Conservation (phyloP, 2,113 vertebrate species). For the Mastomys coucha region DNA sequence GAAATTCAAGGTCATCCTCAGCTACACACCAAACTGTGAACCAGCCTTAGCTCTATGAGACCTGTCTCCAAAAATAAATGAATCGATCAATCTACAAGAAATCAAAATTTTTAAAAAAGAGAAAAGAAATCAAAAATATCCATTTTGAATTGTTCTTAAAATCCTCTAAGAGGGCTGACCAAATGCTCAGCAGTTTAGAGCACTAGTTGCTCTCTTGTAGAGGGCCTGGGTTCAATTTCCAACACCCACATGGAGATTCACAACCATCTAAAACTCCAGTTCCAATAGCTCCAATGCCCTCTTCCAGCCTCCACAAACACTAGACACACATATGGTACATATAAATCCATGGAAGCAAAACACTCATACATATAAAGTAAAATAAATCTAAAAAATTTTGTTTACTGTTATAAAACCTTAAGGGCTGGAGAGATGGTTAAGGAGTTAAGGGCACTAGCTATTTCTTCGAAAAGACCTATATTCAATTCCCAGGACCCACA, state of each 20-base stretch:
- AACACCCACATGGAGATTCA: background rate
- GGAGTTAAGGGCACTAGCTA: background rate
- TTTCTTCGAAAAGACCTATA: background rate
- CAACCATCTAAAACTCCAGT: background rate
- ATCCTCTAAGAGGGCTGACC: background rate
- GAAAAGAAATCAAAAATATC: conserved; percentile 47
- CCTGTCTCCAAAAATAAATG: background rate
- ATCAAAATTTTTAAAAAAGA: conserved; percentile 11
- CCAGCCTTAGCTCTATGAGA: background rate
- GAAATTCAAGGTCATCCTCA: background rate
- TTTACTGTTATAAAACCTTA: background rate
- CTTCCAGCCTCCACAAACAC: background rate
- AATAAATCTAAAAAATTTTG: background rate
- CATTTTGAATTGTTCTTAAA: conserved; percentile 33
- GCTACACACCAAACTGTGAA: background rate
- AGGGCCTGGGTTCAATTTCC: background rate
- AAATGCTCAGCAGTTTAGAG: background rate
- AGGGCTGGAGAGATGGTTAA: background rate
- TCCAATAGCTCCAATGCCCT: background rate
- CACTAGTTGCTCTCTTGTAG: background rate
- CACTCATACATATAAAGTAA: background rate
- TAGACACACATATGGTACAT: background rate
- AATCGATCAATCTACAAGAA: background rate
- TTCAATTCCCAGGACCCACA: background rate
- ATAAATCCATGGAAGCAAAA: background rate